These are phyloP conservation scores for Mylabris phalerata DNA, from an alignment of 1,140 invertebrate genomes.

Conservation along the genomic window DNA sequence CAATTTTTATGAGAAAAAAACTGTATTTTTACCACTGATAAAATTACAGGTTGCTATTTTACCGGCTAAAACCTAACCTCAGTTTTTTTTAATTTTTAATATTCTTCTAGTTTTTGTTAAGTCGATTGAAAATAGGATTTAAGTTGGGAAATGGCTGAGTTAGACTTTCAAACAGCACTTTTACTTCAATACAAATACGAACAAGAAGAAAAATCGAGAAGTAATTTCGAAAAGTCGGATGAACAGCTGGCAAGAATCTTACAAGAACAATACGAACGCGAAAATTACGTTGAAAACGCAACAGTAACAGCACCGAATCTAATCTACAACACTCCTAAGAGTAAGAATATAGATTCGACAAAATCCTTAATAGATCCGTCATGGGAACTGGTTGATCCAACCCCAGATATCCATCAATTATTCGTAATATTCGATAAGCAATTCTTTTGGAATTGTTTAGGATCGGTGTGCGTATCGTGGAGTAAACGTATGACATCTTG, in stretches of 20 bases:
- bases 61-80: too few species aligned
- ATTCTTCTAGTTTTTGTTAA: background rate
- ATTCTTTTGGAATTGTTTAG: constrained; percentile 77
- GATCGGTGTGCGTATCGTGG: constrained; percentile 82
- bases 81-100: background rate
- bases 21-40: too few species aligned
- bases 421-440: constrained; percentile 80
- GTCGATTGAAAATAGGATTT: background rate
- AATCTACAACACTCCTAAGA: constrained; percentile 23
- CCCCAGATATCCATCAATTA: constrained; percentile 79
- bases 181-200: constrained; percentile 30
- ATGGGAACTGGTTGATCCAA: constrained; percentile 87
- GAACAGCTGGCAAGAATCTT: constrained; percentile 44
- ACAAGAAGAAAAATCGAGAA: constrained; percentile 18
- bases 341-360: constrained; percentile 10
- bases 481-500: constrained; percentile 91
- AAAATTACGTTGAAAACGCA: constrained; percentile 15
- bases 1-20: too few species aligned
- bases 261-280: constrained; percentile 46
- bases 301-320: constrained; percentile 37
- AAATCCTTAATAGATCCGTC: constrained; percentile 48
- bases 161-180: constrained; percentile 32
- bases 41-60: too few species aligned
- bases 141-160: constrained; percentile 17
- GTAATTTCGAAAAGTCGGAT: constrained; percentile 32